phyloP scores from a whole-genome alignment of 2,888 invertebrate species.

The Podabrus alpinus region DNA sequence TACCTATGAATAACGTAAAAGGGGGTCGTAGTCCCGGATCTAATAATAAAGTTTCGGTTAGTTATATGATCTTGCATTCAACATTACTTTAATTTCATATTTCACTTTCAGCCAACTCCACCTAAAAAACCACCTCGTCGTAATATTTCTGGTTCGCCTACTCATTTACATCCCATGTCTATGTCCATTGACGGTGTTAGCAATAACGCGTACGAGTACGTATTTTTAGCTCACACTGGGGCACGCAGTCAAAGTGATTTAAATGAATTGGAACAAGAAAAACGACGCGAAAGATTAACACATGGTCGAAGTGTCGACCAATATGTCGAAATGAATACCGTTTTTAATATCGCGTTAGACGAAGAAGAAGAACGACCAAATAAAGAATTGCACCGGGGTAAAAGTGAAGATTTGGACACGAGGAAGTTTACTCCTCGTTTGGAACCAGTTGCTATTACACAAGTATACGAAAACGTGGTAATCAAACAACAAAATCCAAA shows the following conservation, averaged over 20 bases:
- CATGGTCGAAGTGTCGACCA: constrained; percentile 78
- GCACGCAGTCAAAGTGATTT: constrained; percentile 74
- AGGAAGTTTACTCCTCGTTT: constrained; percentile 56
- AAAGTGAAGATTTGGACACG: constrained; percentile 54
- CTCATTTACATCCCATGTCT: constrained; percentile 68
- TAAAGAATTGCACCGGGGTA: constrained; percentile 53
- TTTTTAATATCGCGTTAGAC: constrained; percentile 56
- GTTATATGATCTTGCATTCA: constrained; percentile 35
- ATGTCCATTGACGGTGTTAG: constrained; percentile 62
- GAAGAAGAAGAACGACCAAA: constrained; percentile 46
- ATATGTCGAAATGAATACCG: constrained; percentile 75
- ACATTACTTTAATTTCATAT: neutral
- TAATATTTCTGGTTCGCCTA: constrained; percentile 84
- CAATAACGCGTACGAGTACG: constrained; percentile 67
- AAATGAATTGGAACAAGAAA: constrained; percentile 65
- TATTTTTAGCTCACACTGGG: constrained; percentile 67
- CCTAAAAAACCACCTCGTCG: constrained; percentile 89
- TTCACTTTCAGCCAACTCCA: constrained; percentile 70
- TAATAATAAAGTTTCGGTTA: constrained; percentile 67
- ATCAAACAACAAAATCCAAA: constrained; percentile 75
- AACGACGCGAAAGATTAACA: constrained; percentile 59
- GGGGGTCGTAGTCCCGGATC: constrained; percentile 62
- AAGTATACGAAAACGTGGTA: constrained; percentile 73
- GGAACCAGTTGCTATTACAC: constrained; percentile 74
- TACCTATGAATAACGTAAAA: constrained; percentile 63